Percentiles rank a stretch among this genome's conserved stretches.
phyloP scores from a whole-genome alignment of 2,113 vertebrate genomes.

The Eolophus roseicapilla region DNA sequence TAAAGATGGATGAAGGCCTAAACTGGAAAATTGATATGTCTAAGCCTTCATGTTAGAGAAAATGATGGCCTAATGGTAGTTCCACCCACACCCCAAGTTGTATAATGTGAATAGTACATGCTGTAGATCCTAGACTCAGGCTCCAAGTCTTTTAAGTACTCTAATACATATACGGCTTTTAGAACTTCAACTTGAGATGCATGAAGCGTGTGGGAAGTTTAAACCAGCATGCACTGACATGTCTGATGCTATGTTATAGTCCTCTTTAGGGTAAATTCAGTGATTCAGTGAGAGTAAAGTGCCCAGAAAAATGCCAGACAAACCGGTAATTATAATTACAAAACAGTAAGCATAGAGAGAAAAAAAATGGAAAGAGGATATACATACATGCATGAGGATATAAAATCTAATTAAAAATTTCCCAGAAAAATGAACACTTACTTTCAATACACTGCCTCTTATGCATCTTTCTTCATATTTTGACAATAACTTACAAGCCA shows the following conservation, averaged over 20 bases:
- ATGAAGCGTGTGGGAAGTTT: background rate
- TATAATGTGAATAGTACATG: background rate
- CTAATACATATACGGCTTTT: background rate
- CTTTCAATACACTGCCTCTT: background rate
- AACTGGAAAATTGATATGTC: background rate
- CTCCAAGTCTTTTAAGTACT: background rate
- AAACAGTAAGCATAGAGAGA: background rate
- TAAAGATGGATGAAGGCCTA: background rate
- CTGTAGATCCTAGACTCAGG: background rate
- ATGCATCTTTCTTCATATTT: background rate
- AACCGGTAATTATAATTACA: background rate
- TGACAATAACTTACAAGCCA: background rate
- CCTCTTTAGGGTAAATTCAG: background rate
- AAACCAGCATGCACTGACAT: background rate
- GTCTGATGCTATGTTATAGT: background rate
- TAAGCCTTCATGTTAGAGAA: background rate
- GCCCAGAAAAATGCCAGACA: background rate
- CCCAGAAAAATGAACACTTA: background rate
- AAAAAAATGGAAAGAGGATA: background rate
- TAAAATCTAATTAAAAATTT: background rate
- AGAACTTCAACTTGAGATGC: background rate
- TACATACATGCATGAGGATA: background rate
- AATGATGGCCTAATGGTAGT: background rate
- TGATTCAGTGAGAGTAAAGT: background rate
- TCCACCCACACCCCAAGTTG: background rate